Evolutionary conservation across 2,113 vertebrate genomes (phyloP), one percentile per base, ranked within the genome.

Genomic region (Antigone vipio): DNA sequence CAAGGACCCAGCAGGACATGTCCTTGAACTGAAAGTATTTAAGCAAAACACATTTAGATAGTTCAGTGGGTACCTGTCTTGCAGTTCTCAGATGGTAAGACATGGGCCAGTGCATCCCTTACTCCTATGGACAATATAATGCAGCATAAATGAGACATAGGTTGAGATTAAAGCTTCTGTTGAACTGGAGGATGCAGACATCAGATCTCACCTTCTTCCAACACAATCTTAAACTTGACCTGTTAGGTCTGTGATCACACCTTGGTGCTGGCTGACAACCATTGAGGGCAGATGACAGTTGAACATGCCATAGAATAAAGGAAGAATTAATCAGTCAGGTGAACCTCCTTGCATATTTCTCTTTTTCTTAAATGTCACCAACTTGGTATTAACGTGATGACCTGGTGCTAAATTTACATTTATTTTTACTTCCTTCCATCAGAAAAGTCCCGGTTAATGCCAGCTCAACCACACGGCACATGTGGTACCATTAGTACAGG

Each of bases 251-350:
- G 55, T 58, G 84, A 38, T 17, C 18, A 21, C 68, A 22, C 45
- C 66, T 80, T 0, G 0, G 22, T 15, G 47, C 66, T 62, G 58
- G 32, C 69, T 82, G 82, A 26, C 32, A 62, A 2, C 23, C 3
- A 0, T 1, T 30, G 56, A 12, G n/a, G 30, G 13, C 14, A 16
- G 42, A 20, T 32, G 52, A 23, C 4, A 32, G 24, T 1, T 9
- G 45, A 32, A 53, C 6, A 5, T 5, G 22, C 5, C 40, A 23
- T 34, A 8, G 30, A 62, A 27, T 18, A 29, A 49, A 50, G 10
- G 15, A 38, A 60, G 12, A 26, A 64, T 27, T 30, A 14, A 59
- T 27, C 5, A 3, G 9, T 19, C 49, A 30, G 5, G 4, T 55
- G 21, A 53, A 64, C 9, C 44, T 44, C 55, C 40, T 53, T 40